Base-by-base conservation (phyloP, 2,888 invertebrate genomes). In the Andrena flavipes region DNA sequence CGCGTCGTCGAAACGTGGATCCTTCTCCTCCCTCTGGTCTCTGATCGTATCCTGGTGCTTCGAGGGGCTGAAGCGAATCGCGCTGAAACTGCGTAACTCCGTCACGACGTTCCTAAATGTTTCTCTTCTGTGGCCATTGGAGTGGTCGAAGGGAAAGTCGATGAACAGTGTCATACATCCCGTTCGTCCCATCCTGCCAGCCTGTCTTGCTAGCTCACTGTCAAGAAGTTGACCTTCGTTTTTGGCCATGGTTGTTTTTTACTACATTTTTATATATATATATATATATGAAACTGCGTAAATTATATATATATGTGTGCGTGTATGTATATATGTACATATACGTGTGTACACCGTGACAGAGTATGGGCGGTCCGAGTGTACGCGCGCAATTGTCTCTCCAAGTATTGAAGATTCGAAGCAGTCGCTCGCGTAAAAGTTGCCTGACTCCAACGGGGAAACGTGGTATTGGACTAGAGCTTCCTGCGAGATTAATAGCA, bases 171-270 rank as follows among this genome's bases (percentile, higher is more conserved):
- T 78, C 69, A 62, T 60, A 51, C 42, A 65, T 67, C 76, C 76
- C 67, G 42, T 75, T 74, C 65, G 69, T 86, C 84, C 88, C 62
- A 76, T 85, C 91, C 89, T 89, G 91, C 92, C 92, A 92, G 91
- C 92, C 92, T 92, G 92, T 92, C 91, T 92, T 92, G 92, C 93
- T 93, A 91, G 92, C 93, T 91, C 92, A 96, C 96, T 96, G 96
- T 97, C 97, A 97, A 97, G 97, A 97, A 98, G 97, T 97, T 97
- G 97, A 97, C 97, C 97, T 97, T 97, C 97, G 97, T 97, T 97
- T 97, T 97, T 96, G 96, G 97, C 97, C 96, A 96, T 96, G 96
- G 96, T 96, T 96, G 96, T 95, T 95, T 96, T 96, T 93, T 94
- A 93, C 93, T 94, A 95, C 95, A 94, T 93, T 91, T 89, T 84